A percentile compares a stretch with the other conserved stretches of the same genome.
These are phyloP conservation scores for Axinella damicornis DNA, from an alignment of 37 sponge, comb jelly and placozoan genomes.

Conservation along the genomic window DNA sequence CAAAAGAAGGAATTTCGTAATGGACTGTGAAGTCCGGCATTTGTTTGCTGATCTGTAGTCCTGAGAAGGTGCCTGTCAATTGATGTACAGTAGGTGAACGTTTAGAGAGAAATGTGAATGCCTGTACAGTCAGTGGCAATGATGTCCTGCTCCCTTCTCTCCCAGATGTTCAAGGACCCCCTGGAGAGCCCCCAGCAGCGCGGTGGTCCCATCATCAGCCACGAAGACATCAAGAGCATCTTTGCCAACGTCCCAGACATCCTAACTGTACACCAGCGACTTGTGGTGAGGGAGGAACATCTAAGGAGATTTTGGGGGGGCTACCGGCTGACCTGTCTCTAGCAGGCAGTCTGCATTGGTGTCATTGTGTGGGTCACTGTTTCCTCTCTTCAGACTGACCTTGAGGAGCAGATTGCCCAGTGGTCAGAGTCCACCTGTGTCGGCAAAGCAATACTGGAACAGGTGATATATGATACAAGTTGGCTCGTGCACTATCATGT, in stretches of 20 bases:
- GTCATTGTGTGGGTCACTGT: too few relatives aligned
- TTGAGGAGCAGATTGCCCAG: constrained; percentile 50
- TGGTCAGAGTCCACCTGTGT: constrained; percentile 66
- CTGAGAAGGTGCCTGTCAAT: too few relatives aligned
- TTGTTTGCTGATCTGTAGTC: too few relatives aligned
- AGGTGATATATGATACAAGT: constrained; percentile 47
- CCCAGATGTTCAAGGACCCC: constrained; percentile 84
- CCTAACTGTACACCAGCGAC: constrained; percentile 64
- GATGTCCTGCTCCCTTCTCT: background rate
- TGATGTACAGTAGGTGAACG: too few relatives aligned
- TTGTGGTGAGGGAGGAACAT: constrained; percentile 64
- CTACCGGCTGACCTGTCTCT: background rate
- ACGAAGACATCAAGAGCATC: constrained; percentile 86
- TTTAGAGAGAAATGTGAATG: too few relatives aligned
- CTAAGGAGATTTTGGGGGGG: background rate
- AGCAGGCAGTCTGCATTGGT: background rate
- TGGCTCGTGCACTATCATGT: too few relatives aligned
- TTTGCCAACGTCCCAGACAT: constrained; percentile 92
- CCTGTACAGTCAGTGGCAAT: too few relatives aligned
- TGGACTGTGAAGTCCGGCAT: too few relatives aligned
- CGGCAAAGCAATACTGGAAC: constrained; percentile 57
- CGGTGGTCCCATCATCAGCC: constrained; percentile 81
- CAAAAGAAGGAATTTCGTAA: too few relatives aligned
- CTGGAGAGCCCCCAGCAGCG: constrained; percentile 75
- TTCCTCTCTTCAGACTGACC: constrained; percentile 1